These are phyloP conservation scores for Hoplostethus atlanticus DNA, from an alignment of 2,797 vertebrate species.

Conservation along the genomic window DNA sequence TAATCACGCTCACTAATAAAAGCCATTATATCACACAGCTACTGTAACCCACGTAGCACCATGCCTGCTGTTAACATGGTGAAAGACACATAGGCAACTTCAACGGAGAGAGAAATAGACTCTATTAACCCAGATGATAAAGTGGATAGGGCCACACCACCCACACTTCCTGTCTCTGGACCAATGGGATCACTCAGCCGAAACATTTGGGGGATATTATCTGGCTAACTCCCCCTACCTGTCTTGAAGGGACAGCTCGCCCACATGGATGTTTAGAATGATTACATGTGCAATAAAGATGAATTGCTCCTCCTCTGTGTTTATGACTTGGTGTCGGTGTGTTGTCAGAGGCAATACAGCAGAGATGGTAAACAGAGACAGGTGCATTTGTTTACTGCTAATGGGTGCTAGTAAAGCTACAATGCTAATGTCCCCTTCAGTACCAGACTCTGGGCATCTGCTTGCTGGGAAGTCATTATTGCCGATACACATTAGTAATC, in stretches of 20 bases:
- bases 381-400: constrained; percentile 84
- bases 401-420: constrained; percentile 82
- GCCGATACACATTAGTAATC: constrained; percentile 63
- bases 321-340: constrained; percentile 79
- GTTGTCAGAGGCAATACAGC: constrained; percentile 83
- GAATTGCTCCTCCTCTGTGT: constrained; percentile 80
- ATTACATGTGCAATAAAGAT: constrained; percentile 82
- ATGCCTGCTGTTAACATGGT: constrained; percentile 69
- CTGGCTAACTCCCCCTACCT: constrained; percentile 55
- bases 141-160: constrained; percentile 33
- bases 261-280: constrained; percentile 76
- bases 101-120: constrained; percentile 12
- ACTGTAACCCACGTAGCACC: constrained; percentile 67
- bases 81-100: constrained; percentile 46
- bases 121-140: constrained; percentile 36
- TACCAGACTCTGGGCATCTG: constrained; percentile 77
- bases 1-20: constrained; percentile 85
- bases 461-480: constrained; percentile 67
- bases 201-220: constrained; percentile 40
- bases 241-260: constrained; percentile 58
- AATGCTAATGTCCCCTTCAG: constrained; percentile 81
- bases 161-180: constrained; percentile 34
- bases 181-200: constrained; percentile 49
- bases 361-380: constrained; percentile 82
- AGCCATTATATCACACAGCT: constrained; percentile 81